Percentiles rank a stretch among this genome's conserved stretches.
Evolutionary conservation across 30 jellyfish, hydroid and myxozoan species (phyloP).

Genomic region (Cassiopea andromeda): DNA sequence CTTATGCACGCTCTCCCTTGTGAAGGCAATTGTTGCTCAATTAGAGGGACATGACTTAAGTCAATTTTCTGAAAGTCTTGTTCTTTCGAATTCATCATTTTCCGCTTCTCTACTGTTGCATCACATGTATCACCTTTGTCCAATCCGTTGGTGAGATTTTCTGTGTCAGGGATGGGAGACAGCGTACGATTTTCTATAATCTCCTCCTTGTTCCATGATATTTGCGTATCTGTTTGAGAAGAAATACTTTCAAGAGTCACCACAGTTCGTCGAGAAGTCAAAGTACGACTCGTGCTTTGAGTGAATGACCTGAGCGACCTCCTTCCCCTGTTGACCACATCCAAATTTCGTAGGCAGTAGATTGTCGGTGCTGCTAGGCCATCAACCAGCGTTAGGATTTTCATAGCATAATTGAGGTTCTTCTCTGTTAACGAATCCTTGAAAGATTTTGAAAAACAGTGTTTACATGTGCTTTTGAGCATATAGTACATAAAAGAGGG

Average conservation of each 20-base stretch:
- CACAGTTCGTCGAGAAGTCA: neutral
- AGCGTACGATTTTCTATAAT: neutral
- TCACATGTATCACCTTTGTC: neutral
- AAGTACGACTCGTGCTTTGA: neutral
- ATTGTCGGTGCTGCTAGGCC: constrained; percentile 93
- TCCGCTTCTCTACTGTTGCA: too few relatives aligned
- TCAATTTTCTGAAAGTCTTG: too few relatives aligned
- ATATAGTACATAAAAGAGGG: constrained; percentile 88
- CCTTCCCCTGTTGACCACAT: neutral
- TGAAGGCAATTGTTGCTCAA: too few relatives aligned
- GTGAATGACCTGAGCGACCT: neutral
- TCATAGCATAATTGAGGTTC: constrained; percentile 68
- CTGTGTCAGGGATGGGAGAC: neutral
- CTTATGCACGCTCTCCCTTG: too few relatives aligned
- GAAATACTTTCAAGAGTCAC: neutral
- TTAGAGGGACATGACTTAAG: too few relatives aligned
- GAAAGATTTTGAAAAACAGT: constrained; percentile 69
- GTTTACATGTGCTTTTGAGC: constrained; percentile 46
- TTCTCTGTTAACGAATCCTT: constrained; percentile 62
- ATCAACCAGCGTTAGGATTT: constrained; percentile 83
- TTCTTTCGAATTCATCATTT: too few relatives aligned
- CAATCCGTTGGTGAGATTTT: neutral
- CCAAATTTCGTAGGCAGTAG: constrained; percentile 75
- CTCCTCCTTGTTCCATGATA: neutral
- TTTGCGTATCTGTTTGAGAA: neutral